Evolutionary conservation across 2,888 invertebrate species (phyloP), one percentile per base, ranked within the genome.

Genomic region (Melieria crassipennis): DNA sequence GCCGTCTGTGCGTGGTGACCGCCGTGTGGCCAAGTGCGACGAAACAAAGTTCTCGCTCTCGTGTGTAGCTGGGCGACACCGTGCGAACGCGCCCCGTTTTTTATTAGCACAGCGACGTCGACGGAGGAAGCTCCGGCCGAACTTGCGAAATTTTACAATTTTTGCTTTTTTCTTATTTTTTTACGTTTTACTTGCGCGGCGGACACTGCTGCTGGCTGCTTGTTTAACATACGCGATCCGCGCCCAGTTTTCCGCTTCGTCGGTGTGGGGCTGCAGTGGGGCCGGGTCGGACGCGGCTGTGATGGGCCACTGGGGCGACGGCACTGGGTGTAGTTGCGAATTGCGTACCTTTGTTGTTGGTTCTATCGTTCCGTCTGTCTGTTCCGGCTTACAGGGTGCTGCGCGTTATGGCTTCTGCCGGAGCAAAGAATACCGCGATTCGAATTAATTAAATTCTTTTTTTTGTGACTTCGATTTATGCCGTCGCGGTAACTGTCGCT

Each of bases 211-310:
- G 30, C 30, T 48, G 48, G 30, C 47, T 70, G 5, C 48, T 52
- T 46, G 4, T 65, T 65, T 65, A 52, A 43, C 10, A 62, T 57
- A 10, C 50, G 46, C 61, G 58, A 69, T 68, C 71, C 75, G 69
- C 67, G 69, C 71, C 66, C 71, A 56, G 71, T 73, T 71, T 71
- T 71, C 69, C 63, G 57, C 69, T 66, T 69, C 55, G 45, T 55
- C 55, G 47, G n/a, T 42, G 10, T 52, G 11, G n/a, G 48, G 50
- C 62, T 16, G 55, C 62, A 47, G 6, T 50, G 7, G 57, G 58
- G 30, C 48, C 43, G 42, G 43, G 46, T 30, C 48, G 48, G 13
- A 52, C 42, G 43, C 45, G 5, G n/a, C 0, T 43, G 11, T 60
- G 45, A 13, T 62, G 47, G 58, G 48, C 46, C 45, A 13, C 13